Evolutionary conservation across 2,113 vertebrate genomes (phyloP).

Genomic region (Tetrao urogallus): DNA sequence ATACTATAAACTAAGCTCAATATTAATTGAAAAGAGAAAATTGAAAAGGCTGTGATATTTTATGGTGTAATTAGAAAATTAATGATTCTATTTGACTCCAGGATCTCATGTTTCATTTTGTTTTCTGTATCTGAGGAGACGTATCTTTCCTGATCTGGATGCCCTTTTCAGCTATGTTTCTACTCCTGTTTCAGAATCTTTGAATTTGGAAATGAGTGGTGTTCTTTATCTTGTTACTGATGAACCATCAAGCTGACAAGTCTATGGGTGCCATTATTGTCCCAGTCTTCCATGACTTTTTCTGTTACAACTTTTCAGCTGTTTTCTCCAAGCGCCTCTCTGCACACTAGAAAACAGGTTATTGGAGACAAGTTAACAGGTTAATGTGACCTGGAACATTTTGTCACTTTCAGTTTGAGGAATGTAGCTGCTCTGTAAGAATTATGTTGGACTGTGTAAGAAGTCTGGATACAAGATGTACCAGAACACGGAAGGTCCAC

Average conservation of each 20-base stretch:
- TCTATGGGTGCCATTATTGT: background rate
- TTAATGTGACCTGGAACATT: background rate
- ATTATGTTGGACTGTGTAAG: background rate
- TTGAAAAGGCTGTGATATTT: background rate
- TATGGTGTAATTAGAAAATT: background rate
- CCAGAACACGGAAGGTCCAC: background rate
- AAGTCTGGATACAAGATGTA: background rate
- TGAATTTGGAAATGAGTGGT: background rate
- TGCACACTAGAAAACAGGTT: background rate
- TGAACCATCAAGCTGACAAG: background rate
- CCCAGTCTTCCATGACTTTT: background rate
- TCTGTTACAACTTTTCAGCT: background rate
- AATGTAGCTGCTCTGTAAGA: background rate
- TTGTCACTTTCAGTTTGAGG: background rate
- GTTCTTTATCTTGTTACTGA: background rate
- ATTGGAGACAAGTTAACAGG: conserved; percentile 1
- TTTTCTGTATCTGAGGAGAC: conserved; percentile 20
- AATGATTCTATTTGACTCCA: background rate
- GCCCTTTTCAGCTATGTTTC: background rate
- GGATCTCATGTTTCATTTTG: background rate
- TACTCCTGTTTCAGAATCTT: background rate
- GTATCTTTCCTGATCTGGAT: conserved; percentile 4
- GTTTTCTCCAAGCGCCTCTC: background rate
- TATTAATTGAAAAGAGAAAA: background rate
- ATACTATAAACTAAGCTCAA: background rate